phyloP scores from a whole-genome alignment of 2,113 vertebrate species.

The Centropus unirufus region DNA sequence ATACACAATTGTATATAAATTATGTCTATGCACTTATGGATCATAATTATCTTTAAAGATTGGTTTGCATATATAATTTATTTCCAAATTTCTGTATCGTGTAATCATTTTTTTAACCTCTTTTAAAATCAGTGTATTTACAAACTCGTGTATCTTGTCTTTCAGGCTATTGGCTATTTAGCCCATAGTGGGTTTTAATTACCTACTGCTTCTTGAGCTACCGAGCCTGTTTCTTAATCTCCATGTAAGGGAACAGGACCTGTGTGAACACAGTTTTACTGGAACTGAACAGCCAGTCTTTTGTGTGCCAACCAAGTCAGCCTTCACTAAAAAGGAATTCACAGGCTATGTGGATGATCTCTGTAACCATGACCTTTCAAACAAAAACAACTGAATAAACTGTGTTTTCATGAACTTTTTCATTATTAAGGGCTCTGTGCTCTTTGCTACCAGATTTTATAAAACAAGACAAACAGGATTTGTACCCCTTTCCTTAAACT shows the following conservation, averaged over 20 bases:
- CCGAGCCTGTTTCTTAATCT: not conserved
- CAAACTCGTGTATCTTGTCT: not conserved
- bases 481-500: not conserved
- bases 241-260: not conserved
- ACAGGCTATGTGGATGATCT: not conserved
- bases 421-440: not conserved
- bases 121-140: not conserved
- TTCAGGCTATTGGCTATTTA: not conserved
- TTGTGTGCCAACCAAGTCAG: slow-evolving; percentile 6
- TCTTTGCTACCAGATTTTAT: not conserved
- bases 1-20: accelerated
- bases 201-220: not conserved
- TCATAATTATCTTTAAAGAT: not conserved
- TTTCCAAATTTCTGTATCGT: not conserved
- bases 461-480: not conserved
- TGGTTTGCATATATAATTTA: not conserved
- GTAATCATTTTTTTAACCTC: not conserved
- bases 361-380: slow-evolving; percentile 1
- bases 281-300: slow-evolving; percentile 35
- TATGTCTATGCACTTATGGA: not conserved
- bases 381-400: slow-evolving; percentile 30
- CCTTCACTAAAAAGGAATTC: not conserved
- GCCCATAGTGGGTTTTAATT: not conserved
- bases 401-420: not conserved
- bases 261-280: slow-evolving; percentile 43